A percentile compares a stretch with the other conserved stretches of the same genome.
Evolutionary conservation across 2,797 vertebrate genomes (phyloP).

Genomic region (Vipera latastei): DNA sequence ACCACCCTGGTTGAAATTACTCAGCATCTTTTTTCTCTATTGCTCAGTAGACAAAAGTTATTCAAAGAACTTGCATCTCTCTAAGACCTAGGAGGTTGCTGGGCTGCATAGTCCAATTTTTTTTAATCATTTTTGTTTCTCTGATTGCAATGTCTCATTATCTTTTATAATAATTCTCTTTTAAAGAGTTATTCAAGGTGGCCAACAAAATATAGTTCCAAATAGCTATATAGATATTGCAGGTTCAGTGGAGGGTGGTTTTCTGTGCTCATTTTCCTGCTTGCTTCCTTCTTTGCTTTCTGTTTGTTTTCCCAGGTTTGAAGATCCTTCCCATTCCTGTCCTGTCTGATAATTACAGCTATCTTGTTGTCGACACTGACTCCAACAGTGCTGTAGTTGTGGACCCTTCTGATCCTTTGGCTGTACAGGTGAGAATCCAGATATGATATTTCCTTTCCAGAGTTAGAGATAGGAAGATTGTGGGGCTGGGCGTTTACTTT

Average conservation of each 20-base stretch:
- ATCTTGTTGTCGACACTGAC: slow-evolving; percentile 87
- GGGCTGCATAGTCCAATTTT: neutral
- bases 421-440: slow-evolving; percentile 81
- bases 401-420: slow-evolving; percentile 90
- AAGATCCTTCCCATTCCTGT: slow-evolving; percentile 93
- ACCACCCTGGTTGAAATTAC: neutral
- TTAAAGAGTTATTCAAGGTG: neutral
- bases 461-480: neutral
- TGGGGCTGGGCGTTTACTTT: neutral
- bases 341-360: slow-evolving; percentile 96
- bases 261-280: neutral
- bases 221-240: neutral
- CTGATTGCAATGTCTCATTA: neutral
- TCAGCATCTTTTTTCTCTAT: neutral
- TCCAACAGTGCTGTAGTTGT: slow-evolving; percentile 82
- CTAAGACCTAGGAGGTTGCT: neutral
- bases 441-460: neutral
- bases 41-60: neutral
- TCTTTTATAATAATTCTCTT: neutral
- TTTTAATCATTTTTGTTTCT: neutral
- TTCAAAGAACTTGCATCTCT: neutral
- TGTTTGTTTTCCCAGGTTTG: slow-evolving; percentile 72
- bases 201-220: neutral
- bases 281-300: neutral
- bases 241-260: neutral